These are phyloP conservation scores for Rhincodon typus DNA, from an alignment of 2,797 vertebrate species.

Conservation along the genomic window DNA sequence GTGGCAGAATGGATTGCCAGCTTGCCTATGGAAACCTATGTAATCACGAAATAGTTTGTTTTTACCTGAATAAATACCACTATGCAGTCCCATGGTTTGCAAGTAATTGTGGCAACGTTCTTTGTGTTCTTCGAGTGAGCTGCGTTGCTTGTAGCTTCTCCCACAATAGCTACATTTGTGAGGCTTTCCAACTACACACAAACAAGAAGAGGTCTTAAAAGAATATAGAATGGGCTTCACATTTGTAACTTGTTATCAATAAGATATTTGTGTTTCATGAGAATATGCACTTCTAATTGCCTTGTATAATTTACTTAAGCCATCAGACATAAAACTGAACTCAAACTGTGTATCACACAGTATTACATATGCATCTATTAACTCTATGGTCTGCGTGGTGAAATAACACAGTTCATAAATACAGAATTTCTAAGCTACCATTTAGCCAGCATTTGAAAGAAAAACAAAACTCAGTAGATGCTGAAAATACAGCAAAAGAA, in stretches of 20 bases:
- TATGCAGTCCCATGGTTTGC: slow-evolving; percentile 90
- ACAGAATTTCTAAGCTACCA: not conserved
- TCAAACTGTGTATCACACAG: not conserved
- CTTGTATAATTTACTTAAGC: not conserved
- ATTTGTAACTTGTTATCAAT: not conserved
- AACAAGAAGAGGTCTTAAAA: not conserved
- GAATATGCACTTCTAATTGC: not conserved
- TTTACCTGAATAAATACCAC: slow-evolving; percentile 87
- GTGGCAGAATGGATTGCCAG: no score
- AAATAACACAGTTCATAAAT: not conserved
- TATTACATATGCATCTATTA: not conserved
- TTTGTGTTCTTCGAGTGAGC: slow-evolving; percentile 96
- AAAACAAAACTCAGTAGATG: not conserved
- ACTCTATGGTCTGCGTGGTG: not conserved
- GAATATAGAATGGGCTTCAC: not conserved
- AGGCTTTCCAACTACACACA: slow-evolving; percentile 83
- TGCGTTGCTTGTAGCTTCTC: slow-evolving; percentile 96
- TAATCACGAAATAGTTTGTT: slow-evolving; percentile 36
- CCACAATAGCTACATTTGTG: slow-evolving; percentile 98
- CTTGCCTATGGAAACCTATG: not conserved
- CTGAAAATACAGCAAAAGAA: not conserved
- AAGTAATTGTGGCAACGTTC: slow-evolving; percentile 97
- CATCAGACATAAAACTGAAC: not conserved
- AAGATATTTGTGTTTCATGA: not conserved
- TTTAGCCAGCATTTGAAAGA: not conserved